Conservation (phyloP, 2,113 vertebrate genomes). For the Chionis minor region DNA sequence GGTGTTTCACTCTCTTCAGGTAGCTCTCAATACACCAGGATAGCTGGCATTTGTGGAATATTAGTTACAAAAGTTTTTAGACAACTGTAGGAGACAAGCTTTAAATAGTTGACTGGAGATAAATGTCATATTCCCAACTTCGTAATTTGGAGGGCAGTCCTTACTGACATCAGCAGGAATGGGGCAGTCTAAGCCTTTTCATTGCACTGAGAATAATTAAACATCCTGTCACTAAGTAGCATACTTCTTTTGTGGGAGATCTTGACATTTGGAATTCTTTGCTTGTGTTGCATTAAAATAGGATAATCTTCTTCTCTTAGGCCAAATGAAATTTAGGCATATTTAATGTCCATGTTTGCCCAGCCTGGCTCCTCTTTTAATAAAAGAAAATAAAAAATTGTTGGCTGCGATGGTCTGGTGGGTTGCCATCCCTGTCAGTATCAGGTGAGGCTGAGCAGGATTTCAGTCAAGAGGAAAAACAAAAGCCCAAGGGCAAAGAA, state of each 20-base stretch:
- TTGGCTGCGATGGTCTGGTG: conserved; percentile 31
- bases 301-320: conserved; percentile 48
- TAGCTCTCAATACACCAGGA: neutral
- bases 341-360: conserved; percentile 8
- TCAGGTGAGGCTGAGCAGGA: conserved; percentile 59
- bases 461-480: conserved; percentile 56
- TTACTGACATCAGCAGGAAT: conserved; percentile 9
- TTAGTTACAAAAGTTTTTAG: neutral
- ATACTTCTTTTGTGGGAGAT: conserved; percentile 21
- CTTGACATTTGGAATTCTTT: conserved; percentile 42
- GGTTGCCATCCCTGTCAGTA: conserved; percentile 47
- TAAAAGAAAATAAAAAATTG: conserved; percentile 14
- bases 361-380: neutral
- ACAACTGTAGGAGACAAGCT: neutral
- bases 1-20: rapidly evolving
- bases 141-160: neutral
- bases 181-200: neutral
- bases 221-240: neutral
- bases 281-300: conserved; percentile 36
- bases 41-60: neutral
- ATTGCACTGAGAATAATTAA: conserved; percentile 34
- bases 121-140: neutral
- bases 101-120: neutral
- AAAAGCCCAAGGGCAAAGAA: conserved; percentile 56
- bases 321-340: conserved; percentile 50